phyloP scores from a whole-genome alignment of 2,113 vertebrate genomes.

The Channa argus region DNA sequence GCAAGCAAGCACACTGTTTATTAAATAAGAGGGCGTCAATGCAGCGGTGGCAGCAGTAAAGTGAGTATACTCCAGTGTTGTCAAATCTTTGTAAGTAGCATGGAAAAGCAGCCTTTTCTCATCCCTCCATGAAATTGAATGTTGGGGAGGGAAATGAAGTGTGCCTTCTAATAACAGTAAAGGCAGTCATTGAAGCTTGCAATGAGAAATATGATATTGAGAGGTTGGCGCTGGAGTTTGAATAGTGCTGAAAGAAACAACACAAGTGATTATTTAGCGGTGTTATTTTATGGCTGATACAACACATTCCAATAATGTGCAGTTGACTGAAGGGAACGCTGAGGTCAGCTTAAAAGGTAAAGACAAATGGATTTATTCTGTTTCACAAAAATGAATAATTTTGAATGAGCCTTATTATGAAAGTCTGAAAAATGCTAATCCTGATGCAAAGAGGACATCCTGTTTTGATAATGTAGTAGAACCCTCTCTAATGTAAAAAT shows the following conservation, averaged over 20 bases:
- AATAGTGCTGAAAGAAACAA: conserved; percentile 41
- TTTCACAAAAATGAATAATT: background rate
- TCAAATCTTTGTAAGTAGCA: conserved; percentile 56
- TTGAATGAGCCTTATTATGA: background rate
- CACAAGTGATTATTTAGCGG: conserved; percentile 36
- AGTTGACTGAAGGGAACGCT: conserved; percentile 12
- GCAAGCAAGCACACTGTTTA: conserved; percentile 63
- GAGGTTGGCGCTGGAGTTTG: conserved; percentile 29
- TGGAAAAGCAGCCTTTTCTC: conserved; percentile 52
- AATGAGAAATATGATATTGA: conserved; percentile 43
- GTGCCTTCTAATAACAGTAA: conserved; percentile 64
- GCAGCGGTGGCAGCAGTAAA: conserved; percentile 17
- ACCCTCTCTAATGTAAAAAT: conserved; percentile 7
- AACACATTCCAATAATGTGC: conserved; percentile 23
- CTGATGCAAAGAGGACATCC: background rate
- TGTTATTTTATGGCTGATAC: conserved; percentile 39
- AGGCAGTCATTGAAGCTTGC: conserved; percentile 48
- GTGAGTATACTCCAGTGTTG: conserved; percentile 50
- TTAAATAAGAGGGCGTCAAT: conserved; percentile 49
- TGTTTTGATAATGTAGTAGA: conserved; percentile 1
- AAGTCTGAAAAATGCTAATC: background rate
- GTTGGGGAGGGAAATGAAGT: conserved; percentile 70
- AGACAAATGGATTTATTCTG: conserved; percentile 5
- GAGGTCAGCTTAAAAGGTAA: conserved; percentile 17
- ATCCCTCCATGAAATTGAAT: conserved; percentile 76